A percentile compares a stretch with the other conserved stretches of the same genome.
Evolutionary conservation across 1,140 invertebrate species (phyloP).

Genomic region (Archivesica marissinica): DNA sequence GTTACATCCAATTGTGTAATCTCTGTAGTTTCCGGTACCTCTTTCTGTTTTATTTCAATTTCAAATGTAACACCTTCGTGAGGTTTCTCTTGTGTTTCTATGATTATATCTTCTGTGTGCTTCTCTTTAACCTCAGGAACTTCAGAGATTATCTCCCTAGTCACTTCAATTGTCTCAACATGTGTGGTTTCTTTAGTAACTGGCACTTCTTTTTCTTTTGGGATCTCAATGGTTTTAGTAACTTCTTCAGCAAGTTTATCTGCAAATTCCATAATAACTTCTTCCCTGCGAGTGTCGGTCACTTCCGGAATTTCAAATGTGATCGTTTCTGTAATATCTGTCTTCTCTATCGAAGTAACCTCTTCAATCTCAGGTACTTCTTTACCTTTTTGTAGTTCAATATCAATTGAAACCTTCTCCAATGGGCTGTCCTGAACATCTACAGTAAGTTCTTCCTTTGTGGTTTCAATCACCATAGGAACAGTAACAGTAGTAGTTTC

Average conservation of each 20-base stretch:
- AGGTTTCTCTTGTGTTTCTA: conserved; percentile 53
- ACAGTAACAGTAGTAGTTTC: conserved; percentile 26
- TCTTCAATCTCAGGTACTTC: conserved; percentile 61
- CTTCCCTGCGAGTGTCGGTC: conserved; percentile 66
- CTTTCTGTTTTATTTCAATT: conserved; percentile 64
- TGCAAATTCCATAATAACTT: conserved; percentile 70
- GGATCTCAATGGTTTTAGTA: conserved; percentile 32
- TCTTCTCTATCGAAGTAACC: conserved; percentile 50
- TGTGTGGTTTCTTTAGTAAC: conserved; percentile 58
- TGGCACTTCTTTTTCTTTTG: conserved; percentile 50
- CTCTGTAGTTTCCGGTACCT: conserved; percentile 63
- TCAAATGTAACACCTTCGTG: conserved; percentile 65
- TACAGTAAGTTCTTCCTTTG: conserved; percentile 70
- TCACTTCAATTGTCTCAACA: conserved; percentile 51
- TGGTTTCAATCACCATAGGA: conserved; percentile 55
- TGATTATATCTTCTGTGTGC: conserved; percentile 48
- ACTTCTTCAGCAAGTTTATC: conserved; percentile 62
- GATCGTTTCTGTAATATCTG: conserved; percentile 44
- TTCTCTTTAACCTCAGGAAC: conserved; percentile 56
- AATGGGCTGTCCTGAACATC: conserved; percentile 68
- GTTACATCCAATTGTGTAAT: conserved; percentile 40
- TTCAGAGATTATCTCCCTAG: conserved; percentile 17
- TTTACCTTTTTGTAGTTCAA: conserved; percentile 39
- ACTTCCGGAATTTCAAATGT: conserved; percentile 34
- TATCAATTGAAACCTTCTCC: conserved; percentile 44